These are phyloP conservation scores for Goniozus legneri DNA, from an alignment of 1,140 invertebrate species.

Conservation along the genomic window DNA sequence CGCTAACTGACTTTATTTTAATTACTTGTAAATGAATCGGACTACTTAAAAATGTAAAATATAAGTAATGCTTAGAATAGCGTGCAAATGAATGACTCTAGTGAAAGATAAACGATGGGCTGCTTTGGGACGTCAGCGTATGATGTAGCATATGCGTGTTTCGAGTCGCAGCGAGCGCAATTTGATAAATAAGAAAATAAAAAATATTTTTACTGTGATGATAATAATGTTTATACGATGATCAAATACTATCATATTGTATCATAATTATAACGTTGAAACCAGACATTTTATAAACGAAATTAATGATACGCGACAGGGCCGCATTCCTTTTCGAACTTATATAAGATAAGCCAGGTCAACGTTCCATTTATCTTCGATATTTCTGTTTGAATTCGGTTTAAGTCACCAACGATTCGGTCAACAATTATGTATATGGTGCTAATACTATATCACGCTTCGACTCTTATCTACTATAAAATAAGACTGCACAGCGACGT, in stretches of 20 bases:
- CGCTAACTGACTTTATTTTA: slow-evolving; percentile 38
- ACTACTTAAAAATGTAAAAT: slow-evolving; percentile 37
- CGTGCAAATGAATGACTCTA: slow-evolving; percentile 29
- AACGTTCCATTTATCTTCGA: slow-evolving; percentile 33
- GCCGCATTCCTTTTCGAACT: slow-evolving; percentile 4
- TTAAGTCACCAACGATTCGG: slow-evolving; percentile 22
- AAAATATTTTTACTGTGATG: slow-evolving; percentile 58
- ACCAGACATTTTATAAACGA: slow-evolving; percentile 37
- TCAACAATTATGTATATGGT: slow-evolving; percentile 28
- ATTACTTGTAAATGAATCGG: slow-evolving; percentile 38
- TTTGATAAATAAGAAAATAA: slow-evolving; percentile 39
- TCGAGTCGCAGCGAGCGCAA: slow-evolving; percentile 25
- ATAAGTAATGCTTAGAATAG: slow-evolving; percentile 20
- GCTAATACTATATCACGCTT: slow-evolving; percentile 31
- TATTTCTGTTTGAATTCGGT: slow-evolving; percentile 3
- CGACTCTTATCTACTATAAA: slow-evolving; percentile 25
- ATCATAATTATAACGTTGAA: slow-evolving; percentile 36
- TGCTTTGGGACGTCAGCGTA: slow-evolving; percentile 14
- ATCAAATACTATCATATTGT: slow-evolving; percentile 45
- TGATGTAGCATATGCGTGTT: slow-evolving; percentile 16
- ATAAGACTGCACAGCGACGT: slow-evolving; percentile 35
- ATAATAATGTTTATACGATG: slow-evolving; percentile 57
- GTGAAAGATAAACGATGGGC: slow-evolving; percentile 23
- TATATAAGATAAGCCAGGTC: slow-evolving; percentile 21
- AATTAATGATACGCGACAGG: slow-evolving; percentile 13